phyloP scores from a whole-genome alignment of 2,888 invertebrate genomes.

The Ectobius pallidus region DNA sequence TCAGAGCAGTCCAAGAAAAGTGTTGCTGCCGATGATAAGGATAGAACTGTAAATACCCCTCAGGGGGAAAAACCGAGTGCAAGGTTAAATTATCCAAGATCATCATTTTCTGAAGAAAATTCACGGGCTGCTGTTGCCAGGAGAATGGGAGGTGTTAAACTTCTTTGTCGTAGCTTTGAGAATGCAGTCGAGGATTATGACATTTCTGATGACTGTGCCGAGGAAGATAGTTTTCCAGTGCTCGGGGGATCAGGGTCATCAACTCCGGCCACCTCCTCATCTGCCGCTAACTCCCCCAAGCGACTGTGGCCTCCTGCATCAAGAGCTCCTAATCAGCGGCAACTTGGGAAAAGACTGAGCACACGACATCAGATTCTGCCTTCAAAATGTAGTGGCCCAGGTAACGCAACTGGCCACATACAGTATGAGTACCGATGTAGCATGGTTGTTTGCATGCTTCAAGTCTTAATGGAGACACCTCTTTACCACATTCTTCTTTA shows the following conservation, averaged over 20 bases:
- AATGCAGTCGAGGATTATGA: conserved; percentile 39
- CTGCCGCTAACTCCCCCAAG: conserved; percentile 69
- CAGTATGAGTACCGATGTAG: background rate
- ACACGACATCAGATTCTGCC: conserved; percentile 59
- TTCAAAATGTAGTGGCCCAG: conserved; percentile 58
- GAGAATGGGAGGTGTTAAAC: conserved; percentile 38
- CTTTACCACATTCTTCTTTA: too few relatives aligned
- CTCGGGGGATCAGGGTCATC: conserved; percentile 56
- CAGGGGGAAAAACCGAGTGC: background rate
- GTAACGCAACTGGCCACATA: conserved; percentile 47
- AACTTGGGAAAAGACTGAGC: conserved; percentile 61
- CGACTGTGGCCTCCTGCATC: conserved; percentile 56
- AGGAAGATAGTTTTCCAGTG: conserved; percentile 40
- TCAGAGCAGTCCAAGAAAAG: background rate
- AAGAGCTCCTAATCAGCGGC: conserved; percentile 44
- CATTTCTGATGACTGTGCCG: conserved; percentile 34
- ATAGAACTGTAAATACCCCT: background rate
- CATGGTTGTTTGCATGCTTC: background rate
- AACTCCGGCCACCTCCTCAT: conserved; percentile 63
- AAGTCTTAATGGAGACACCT: too few relatives aligned
- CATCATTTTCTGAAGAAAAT: background rate
- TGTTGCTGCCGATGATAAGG: background rate
- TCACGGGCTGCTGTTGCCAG: background rate
- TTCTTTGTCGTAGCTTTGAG: conserved; percentile 42
- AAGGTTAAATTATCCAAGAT: background rate